These are phyloP conservation scores for Myocastor coypus DNA, from an alignment of 2,113 vertebrate genomes.

Conservation along the genomic window DNA sequence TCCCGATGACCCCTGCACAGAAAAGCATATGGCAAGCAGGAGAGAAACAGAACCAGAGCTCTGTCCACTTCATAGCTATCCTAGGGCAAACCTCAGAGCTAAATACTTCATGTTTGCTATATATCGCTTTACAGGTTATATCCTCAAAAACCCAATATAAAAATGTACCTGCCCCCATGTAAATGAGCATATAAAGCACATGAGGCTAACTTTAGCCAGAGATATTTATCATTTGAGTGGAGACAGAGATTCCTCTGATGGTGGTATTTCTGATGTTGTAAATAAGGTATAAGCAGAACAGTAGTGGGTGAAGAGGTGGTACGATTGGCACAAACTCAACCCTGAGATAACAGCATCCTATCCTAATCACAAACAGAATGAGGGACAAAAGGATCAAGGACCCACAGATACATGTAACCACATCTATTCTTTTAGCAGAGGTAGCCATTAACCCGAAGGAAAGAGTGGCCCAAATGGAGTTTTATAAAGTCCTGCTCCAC, in stretches of 20 bases:
- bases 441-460: too few species aligned
- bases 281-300: background rate
- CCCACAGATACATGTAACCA: background rate
- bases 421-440: background rate
- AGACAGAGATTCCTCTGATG: background rate
- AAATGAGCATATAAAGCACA: background rate
- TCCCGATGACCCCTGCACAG: rapidly evolving
- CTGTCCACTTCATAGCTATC: background rate
- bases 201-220: background rate
- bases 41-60: background rate
- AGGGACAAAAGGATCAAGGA: background rate
- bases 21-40: background rate
- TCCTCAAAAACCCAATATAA: background rate
- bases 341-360: background rate
- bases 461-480: background rate
- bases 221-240: background rate
- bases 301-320: too few species aligned
- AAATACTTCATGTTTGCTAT: background rate
- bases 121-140: too few species aligned
- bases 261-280: background rate
- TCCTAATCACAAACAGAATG: background rate
- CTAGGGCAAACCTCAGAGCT: background rate
- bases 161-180: background rate
- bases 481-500: background rate
- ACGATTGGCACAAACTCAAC: background rate